Conservation (phyloP, 2,113 vertebrate species). For the Pitta sordida region DNA sequence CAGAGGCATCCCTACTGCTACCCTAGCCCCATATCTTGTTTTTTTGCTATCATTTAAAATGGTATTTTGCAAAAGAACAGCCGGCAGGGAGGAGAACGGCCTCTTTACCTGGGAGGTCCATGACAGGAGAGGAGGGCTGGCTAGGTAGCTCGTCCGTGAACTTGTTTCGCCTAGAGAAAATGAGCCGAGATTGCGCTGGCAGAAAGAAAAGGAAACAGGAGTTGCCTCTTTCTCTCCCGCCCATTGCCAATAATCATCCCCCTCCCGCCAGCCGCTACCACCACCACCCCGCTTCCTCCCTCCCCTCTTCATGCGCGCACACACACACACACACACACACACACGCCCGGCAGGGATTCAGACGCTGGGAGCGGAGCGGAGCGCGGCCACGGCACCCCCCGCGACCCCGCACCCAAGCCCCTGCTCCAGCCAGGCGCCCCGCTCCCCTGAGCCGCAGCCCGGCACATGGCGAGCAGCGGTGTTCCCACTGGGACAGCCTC, state of each 20-base stretch:
- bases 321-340: not conserved
- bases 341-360: not conserved
- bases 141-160: constrained; percentile 68
- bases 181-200: constrained; percentile 66
- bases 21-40: not conserved
- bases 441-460: not conserved
- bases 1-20: not conserved
- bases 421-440: not conserved
- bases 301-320: not conserved
- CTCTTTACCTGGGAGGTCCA: constrained; percentile 86
- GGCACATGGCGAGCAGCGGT: not conserved
- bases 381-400: too few species aligned
- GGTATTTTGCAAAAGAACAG: not conserved
- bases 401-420: too few species aligned
- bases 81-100: not conserved
- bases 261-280: constrained; percentile 59
- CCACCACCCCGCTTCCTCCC: constrained; percentile 67
- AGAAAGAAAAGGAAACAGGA: constrained; percentile 70
- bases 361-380: not conserved
- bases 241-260: constrained; percentile 76
- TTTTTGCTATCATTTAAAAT: not conserved
- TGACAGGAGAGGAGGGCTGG: constrained; percentile 62
- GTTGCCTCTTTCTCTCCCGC: constrained; percentile 81
- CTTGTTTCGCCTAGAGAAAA: constrained; percentile 69
- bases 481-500: not conserved